Conservation (phyloP, 1,140 invertebrate species). For the Pectinophora gossypiella region DNA sequence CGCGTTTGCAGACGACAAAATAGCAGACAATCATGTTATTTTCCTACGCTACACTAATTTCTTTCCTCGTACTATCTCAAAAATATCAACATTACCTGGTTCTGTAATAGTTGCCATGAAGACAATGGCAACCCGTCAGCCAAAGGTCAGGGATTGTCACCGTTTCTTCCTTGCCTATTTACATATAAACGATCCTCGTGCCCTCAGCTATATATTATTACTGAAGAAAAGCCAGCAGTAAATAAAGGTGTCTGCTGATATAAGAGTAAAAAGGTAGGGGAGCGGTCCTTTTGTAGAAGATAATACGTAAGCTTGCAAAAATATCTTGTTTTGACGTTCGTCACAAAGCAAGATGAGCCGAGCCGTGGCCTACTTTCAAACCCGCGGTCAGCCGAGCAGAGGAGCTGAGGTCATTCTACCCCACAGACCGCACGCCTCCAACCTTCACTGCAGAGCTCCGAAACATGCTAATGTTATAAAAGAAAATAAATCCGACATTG, state of each 20-base stretch:
- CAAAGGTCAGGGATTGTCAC: neutral
- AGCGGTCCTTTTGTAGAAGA: neutral
- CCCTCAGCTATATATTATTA: too few relatives aligned
- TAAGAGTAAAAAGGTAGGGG: too few relatives aligned
- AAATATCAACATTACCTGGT: too few relatives aligned
- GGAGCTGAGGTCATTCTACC: slow-evolving; percentile 15
- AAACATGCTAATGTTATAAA: neutral
- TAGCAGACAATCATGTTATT: too few relatives aligned
- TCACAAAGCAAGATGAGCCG: slow-evolving; percentile 21
- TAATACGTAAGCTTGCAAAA: neutral
- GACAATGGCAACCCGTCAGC: neutral
- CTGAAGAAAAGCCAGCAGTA: too few relatives aligned
- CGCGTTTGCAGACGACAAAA: too few relatives aligned
- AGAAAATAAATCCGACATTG: neutral
- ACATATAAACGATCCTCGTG: neutral
- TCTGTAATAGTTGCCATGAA: neutral
- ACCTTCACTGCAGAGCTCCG: neutral
- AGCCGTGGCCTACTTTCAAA: slow-evolving; percentile 46
- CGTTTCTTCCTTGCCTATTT: neutral
- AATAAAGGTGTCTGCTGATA: too few relatives aligned
- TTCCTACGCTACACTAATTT: too few relatives aligned
- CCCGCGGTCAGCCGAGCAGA: slow-evolving; percentile 33
- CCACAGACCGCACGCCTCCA: neutral
- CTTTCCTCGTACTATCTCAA: too few relatives aligned
- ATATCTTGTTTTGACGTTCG: neutral